phyloP scores from a whole-genome alignment of 1,140 invertebrate genomes.

The Ooceraea biroi region DNA sequence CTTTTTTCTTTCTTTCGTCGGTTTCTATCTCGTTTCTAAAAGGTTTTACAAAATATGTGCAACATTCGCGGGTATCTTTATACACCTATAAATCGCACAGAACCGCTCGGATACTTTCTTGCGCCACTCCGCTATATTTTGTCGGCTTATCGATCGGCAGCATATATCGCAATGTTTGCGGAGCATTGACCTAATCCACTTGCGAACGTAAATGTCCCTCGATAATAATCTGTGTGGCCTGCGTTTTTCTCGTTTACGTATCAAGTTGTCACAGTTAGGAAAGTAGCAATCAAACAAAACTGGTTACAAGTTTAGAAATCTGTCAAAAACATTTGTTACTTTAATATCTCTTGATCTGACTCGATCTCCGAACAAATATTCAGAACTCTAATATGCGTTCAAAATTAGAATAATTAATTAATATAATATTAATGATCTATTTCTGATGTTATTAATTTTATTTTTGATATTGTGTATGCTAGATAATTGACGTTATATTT shows the following conservation, averaged over 20 bases:
- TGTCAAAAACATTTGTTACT: background rate
- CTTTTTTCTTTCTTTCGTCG: background rate
- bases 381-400: background rate
- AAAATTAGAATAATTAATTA: background rate
- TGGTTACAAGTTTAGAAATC: background rate
- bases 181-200: slow-evolving; percentile 55
- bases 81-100: background rate
- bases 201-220: slow-evolving; percentile 38
- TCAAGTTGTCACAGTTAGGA: slow-evolving; percentile 1
- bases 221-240: slow-evolving; percentile 14
- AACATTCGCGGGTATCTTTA: background rate
- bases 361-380: background rate
- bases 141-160: slow-evolving; percentile 23
- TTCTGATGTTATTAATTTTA: slow-evolving; percentile 1
- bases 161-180: slow-evolving; percentile 38
- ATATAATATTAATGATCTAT: background rate
- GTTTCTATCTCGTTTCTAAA: background rate
- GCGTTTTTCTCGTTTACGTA: background rate
- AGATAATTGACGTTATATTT: background rate
- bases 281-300: background rate
- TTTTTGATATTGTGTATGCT: too few relatives aligned
- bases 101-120: background rate
- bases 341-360: background rate
- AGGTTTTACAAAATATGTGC: background rate
- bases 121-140: background rate